Evolutionary conservation across 1,140 invertebrate species (phyloP), one percentile per base, ranked within the genome.

Genomic region (Probaryconus sp.): DNA sequence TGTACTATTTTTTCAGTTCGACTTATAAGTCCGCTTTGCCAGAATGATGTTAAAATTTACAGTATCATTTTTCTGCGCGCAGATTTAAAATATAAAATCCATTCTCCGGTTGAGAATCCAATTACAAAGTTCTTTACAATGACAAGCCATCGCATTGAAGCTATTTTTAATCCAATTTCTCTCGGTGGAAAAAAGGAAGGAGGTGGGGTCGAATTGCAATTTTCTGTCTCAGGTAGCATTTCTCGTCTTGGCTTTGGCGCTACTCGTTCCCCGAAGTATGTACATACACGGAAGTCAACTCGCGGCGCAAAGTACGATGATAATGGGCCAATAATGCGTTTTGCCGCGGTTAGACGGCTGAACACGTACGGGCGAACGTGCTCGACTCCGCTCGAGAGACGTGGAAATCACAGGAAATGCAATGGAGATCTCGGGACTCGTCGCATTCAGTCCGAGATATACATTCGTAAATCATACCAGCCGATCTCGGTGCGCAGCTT

Each of bases 251-350:
- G 7, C 21, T 18, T 5, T 9, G n/a, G 11, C 20, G 31, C 28
- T 24, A 18, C 47, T 37, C 38, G 48, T 37, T 31, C 38, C 10
- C 7, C 30, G 48, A 20, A 21, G 17, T 42, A 24, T 35, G 38
- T 37, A 45, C 24, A 30, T 35, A 56, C 35, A 56, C 63, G 50
- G 63, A 56, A 56, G 51, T 56, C 51, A 21, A 28, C 21, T 30
- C 7, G 11, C 38, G 31, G 40, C 31, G 24, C 51, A 56, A 67
- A 67, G 63, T 30, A 53, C 17, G 50, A 70, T 51, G 53, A 70
- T 70, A 61, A 60, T 70, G 55, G 56, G 28, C 55, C 65, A 69
- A 69, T 69, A 69, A 69, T 60, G 30, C 35, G 55, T 35, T 53
- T 51, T 21, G 26, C 37, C 38, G 65, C 48, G 48, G 65, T 69